phyloP scores from a whole-genome alignment of 2,113 vertebrate species.

The Oncorhynchus gorbuscha region DNA sequence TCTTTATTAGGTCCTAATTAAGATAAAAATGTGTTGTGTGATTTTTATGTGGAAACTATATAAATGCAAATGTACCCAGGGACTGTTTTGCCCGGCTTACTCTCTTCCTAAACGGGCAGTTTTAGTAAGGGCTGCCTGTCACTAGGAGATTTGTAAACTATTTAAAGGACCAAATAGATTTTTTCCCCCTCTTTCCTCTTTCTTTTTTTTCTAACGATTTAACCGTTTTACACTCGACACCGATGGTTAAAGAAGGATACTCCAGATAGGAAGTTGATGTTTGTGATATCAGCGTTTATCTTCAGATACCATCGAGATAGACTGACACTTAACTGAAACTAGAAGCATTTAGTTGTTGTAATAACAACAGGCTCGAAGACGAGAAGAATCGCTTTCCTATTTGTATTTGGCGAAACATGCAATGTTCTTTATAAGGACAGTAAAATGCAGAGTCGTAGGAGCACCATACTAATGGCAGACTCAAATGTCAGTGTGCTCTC shows the following conservation, averaged over 20 bases:
- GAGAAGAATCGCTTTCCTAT: not conserved
- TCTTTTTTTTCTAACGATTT: conserved; percentile 30
- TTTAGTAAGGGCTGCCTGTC: conserved; percentile 39
- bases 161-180: conserved; percentile 57
- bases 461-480: not conserved
- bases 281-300: conserved; percentile 1
- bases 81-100: conserved; percentile 33
- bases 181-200: conserved; percentile 25
- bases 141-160: conserved; percentile 53
- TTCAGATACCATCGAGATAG: not conserved
- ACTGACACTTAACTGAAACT: not conserved
- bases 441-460: no score
- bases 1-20: conserved; percentile 73
- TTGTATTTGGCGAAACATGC: not conserved
- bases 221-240: conserved; percentile 21
- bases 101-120: conserved; percentile 36
- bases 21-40: conserved; percentile 68
- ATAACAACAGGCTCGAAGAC: not conserved
- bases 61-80: conserved; percentile 72
- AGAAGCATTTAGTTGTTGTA: conserved; percentile 8
- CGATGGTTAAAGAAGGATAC: conserved; percentile 2
- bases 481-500: not conserved
- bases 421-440: not conserved
- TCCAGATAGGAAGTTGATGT: conserved; percentile 2
- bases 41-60: conserved; percentile 63